Percentiles rank a stretch among this genome's conserved stretches.
Evolutionary conservation across 2,888 invertebrate species (phyloP).

Genomic region (Hololepta plana): DNA sequence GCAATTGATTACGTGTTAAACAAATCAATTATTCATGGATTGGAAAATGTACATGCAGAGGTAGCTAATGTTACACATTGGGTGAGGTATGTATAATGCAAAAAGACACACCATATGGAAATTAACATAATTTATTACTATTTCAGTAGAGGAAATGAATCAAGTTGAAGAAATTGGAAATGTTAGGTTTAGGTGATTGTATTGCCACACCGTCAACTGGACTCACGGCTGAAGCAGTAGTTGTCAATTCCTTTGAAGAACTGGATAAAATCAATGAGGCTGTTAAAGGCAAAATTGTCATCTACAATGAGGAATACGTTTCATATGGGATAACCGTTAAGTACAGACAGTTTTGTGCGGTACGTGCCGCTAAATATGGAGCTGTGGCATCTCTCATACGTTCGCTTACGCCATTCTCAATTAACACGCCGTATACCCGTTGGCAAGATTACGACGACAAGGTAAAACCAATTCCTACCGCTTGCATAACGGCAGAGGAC

Average conservation of each 20-base stretch:
- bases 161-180: conserved; percentile 37
- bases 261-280: conserved; percentile 30
- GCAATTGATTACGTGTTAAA: conserved; percentile 35
- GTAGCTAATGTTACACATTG: conserved; percentile 37
- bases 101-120: background rate
- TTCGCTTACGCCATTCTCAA: conserved; percentile 59
- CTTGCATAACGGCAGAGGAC: conserved; percentile 61
- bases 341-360: conserved; percentile 48
- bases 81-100: conserved; percentile 33
- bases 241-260: conserved; percentile 48
- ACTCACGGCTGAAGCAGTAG: conserved; percentile 53
- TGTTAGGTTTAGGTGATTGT: conserved; percentile 53
- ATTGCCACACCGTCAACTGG: conserved; percentile 52
- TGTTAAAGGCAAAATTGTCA: conserved; percentile 53
- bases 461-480: conserved; percentile 48
- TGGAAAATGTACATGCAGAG: conserved; percentile 58
- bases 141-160: conserved; percentile 46
- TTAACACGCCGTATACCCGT: conserved; percentile 63
- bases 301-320: conserved; percentile 48
- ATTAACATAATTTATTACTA: conserved; percentile 4
- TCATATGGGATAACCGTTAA: conserved; percentile 45
- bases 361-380: conserved; percentile 49
- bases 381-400: conserved; percentile 57
- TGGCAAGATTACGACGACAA: conserved; percentile 39
- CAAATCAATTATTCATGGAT: conserved; percentile 24